These are phyloP conservation scores for Lamproptera curius DNA, from an alignment of 2,888 invertebrate genomes.

Conservation along the genomic window DNA sequence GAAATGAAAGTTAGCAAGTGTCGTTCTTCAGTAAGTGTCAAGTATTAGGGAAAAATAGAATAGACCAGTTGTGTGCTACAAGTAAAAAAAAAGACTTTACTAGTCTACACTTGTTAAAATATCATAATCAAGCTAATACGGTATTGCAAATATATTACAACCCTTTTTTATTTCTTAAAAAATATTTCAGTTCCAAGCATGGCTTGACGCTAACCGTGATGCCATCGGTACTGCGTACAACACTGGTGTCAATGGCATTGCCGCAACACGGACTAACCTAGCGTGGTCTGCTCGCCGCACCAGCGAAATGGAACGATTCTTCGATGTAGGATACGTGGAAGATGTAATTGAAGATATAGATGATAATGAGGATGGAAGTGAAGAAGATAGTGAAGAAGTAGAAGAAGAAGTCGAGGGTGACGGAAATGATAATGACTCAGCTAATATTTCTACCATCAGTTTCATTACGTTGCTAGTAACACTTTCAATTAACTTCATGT, in stretches of 20 bases:
- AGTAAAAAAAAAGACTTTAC: too few species aligned
- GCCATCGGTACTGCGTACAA: constrained; percentile 42
- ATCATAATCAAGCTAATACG: too few species aligned
- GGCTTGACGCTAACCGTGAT: constrained; percentile 43
- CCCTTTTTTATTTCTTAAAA: too few species aligned
- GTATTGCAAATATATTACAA: too few species aligned
- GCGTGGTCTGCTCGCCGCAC: constrained; percentile 44
- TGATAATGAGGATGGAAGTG: constrained; percentile 21
- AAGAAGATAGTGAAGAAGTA: constrained; percentile 4
- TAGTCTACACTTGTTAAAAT: too few species aligned
- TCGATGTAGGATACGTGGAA: constrained; percentile 54
- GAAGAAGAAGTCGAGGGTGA: constrained; percentile 3
- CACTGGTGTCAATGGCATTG: constrained; percentile 39
- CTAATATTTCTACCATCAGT: constrained; percentile 49
- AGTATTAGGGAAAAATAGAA: too few species aligned
- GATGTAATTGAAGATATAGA: constrained; percentile 33
- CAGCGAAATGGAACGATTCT: constrained; percentile 45
- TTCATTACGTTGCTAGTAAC: constrained; percentile 43
- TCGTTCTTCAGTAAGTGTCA: too few species aligned
- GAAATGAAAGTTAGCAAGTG: too few species aligned
- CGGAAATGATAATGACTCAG: constrained; percentile 31
- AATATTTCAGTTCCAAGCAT: constrained; percentile 44
- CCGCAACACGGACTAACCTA: constrained; percentile 41
- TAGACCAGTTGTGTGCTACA: too few species aligned
- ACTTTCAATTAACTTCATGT: constrained; percentile 37